phyloP scores from a whole-genome alignment of 2,113 vertebrate species.

The Nerophis ophidion region DNA sequence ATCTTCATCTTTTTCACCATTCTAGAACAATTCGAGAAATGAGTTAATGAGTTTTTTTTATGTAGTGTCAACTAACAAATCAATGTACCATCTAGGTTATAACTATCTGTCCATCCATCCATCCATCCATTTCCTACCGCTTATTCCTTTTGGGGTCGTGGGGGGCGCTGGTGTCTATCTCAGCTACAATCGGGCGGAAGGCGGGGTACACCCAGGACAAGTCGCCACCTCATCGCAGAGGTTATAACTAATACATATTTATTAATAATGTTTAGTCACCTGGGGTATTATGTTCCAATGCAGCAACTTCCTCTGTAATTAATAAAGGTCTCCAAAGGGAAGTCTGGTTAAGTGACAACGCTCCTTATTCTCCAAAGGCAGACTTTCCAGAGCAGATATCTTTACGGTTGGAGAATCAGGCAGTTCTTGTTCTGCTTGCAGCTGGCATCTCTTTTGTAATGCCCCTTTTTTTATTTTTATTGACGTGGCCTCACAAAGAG shows the following conservation, averaged over 20 bases:
- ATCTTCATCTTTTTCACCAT: too few relatives aligned
- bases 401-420: conserved; percentile 45
- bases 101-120: too few relatives aligned
- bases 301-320: conserved; percentile 55
- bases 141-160: too few relatives aligned
- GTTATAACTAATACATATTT: neutral
- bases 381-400: conserved; percentile 20
- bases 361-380: conserved; percentile 51
- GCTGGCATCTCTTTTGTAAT: conserved; percentile 57
- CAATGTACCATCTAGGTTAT: conserved; percentile 3
- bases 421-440: conserved; percentile 46
- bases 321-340: conserved; percentile 56
- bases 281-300: conserved; percentile 38
- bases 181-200: too few relatives aligned
- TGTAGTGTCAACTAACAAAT: conserved; percentile 18
- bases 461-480: conserved; percentile 52
- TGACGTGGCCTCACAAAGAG: conserved; percentile 47
- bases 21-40: too few relatives aligned
- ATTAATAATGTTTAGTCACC: conserved; percentile 23
- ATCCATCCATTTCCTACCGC: too few relatives aligned
- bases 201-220: too few relatives aligned
- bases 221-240: too few relatives aligned
- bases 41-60: too few relatives aligned
- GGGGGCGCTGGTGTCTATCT: too few relatives aligned
- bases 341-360: conserved; percentile 59